Evolutionary conservation across 2,888 invertebrate species (phyloP).

Genomic region (Luperina testacea): DNA sequence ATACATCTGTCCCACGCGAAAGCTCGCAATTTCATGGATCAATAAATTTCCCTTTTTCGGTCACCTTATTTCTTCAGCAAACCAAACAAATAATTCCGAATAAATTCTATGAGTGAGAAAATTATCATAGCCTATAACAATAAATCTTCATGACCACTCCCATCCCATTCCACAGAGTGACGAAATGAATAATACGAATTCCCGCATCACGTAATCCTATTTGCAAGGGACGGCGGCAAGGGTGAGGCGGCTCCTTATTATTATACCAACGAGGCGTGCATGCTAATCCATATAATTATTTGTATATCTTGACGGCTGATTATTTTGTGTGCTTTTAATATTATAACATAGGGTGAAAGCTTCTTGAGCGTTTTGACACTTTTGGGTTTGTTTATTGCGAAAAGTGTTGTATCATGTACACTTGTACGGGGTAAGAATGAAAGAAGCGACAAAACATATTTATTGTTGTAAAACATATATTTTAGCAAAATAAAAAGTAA

Average conservation of each 20-base stretch:
- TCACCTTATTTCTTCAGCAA: constrained; percentile 20
- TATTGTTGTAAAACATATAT: not conserved
- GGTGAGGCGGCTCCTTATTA: constrained; percentile 44
- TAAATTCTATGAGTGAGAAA: constrained; percentile 33
- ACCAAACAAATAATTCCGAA: constrained; percentile 19
- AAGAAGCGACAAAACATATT: not conserved
- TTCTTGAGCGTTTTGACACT: not conserved
- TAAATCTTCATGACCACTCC: constrained; percentile 58
- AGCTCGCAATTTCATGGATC: not conserved
- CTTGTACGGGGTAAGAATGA: not conserved
- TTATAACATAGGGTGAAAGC: constrained; percentile 18
- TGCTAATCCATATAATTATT: constrained; percentile 60
- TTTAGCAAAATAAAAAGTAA: not conserved
- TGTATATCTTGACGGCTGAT: constrained; percentile 49
- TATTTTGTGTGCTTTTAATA: constrained; percentile 43
- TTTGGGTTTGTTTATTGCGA: not conserved
- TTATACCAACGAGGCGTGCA: constrained; percentile 55
- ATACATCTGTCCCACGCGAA: not conserved
- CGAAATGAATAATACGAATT: constrained; percentile 66
- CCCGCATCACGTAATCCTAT: constrained; percentile 67
- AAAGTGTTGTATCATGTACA: not conserved
- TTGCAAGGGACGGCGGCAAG: constrained; percentile 58
- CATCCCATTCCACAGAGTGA: constrained; percentile 54
- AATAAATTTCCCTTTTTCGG: constrained; percentile 4
- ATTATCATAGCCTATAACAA: constrained; percentile 53